Conservation (phyloP, 1,140 invertebrate genomes). For the Aleiodes sp. region DNA sequence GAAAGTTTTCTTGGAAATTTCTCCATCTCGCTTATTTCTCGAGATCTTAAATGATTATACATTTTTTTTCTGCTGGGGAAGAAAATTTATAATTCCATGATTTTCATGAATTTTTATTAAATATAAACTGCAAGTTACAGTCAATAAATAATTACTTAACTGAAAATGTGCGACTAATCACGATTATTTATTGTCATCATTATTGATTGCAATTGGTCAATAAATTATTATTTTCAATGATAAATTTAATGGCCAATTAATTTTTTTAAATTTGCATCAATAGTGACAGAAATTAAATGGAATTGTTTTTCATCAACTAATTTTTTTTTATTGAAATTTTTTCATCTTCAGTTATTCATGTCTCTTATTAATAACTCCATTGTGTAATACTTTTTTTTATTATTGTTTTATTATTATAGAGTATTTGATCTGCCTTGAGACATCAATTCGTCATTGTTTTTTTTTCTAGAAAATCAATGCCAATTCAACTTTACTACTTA, state of each 20-base stretch:
- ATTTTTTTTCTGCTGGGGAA: too few species aligned
- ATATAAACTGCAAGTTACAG: conserved; percentile 31
- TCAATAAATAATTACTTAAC: conserved; percentile 22
- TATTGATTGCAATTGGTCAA: neutral
- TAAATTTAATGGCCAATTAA: neutral
- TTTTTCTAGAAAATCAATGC: neutral
- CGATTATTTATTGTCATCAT: conserved; percentile 14
- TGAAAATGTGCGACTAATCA: conserved; percentile 9
- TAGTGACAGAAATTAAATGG: neutral
- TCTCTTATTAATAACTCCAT: neutral
- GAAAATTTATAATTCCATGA: neutral
- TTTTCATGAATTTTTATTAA: conserved; percentile 25
- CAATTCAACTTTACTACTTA: neutral
- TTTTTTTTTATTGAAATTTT: too few species aligned
- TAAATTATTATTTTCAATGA: neutral
- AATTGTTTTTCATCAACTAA: too few species aligned
- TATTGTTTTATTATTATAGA: conserved; percentile 10
- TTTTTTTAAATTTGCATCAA: neutral
- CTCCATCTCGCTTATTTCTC: too few species aligned
- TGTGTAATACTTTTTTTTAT: conserved; percentile 4
- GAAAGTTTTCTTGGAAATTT: too few species aligned
- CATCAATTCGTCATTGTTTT: neutral
- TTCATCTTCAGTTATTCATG: neutral
- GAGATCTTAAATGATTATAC: too few species aligned
- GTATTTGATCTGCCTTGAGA: neutral